Base-by-base conservation (phyloP, 2,888 invertebrate genomes). In the Deroplatys truncata region DNA sequence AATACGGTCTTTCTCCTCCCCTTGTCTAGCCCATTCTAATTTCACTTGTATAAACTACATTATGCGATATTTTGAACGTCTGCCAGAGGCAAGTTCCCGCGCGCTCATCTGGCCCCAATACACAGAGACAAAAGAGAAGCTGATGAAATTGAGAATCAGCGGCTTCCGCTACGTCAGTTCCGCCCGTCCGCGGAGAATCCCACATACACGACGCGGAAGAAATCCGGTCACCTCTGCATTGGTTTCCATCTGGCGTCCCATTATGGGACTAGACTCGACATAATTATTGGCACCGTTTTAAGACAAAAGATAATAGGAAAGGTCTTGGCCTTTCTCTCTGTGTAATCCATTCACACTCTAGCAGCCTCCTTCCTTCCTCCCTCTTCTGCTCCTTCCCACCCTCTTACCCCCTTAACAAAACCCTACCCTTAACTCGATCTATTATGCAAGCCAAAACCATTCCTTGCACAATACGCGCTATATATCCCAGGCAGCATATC, bases 41-140 rank as follows among this genome's bases (percentile, higher is more conserved):
- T 35, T 85, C 35, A 85, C 84, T 85, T 85, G 84, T 85, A 35
- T 85, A 35, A 85, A 85, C 82, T 86, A 72, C 82, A 86, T 82
- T 29, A 16, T n/a, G 49, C 87, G 87, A 86, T 87, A 83, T 83
- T 87, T 87, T 87, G 87, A 87, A 87, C 87, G 82, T 83, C 82
- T 87, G 87, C 87, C 87, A 87, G 82, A 35, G 85, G 43, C 82
- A 83, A 83, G 31, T 83, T 28, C 29, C 31, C 31, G 84, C 86
- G 56, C 56, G 56, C 25, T 72, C 56, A 25, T 72, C 56, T 86
- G 82, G 82, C 82, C 35, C 31, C 87, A 87, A 35, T 83, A 87
- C 87, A 87, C 87, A 87, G 28, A 87, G 87, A 87, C 87, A 87
- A 87, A 87, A 87, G 87, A 83, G 82, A n/a, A 15, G 31, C 31